Conservation (phyloP, 2,888 invertebrate species). For the Sabatieria punctata region DNA sequence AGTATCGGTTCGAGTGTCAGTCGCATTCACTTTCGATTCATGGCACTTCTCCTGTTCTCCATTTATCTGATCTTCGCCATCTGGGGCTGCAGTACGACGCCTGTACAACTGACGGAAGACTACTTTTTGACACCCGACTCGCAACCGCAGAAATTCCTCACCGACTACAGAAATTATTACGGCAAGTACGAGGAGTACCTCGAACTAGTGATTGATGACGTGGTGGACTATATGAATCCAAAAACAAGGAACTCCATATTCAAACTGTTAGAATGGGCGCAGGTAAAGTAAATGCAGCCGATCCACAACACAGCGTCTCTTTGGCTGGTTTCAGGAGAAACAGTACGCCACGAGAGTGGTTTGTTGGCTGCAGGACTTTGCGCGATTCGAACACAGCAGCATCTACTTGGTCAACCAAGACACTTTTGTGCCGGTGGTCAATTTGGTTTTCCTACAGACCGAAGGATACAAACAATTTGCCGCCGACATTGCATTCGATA, state of each 20-base stretch:
- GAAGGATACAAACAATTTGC: constrained; percentile 20
- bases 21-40: not conserved
- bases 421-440: constrained; percentile 28
- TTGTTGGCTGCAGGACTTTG: constrained; percentile 27
- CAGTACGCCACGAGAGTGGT: constrained; percentile 22
- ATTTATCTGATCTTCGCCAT: constrained; percentile 20
- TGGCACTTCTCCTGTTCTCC: constrained; percentile 7
- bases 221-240: constrained; percentile 2
- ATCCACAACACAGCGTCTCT: constrained; percentile 5
- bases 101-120: not conserved
- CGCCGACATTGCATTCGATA: constrained; percentile 21
- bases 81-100: constrained; percentile 14
- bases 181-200: constrained; percentile 4
- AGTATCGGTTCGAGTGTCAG: not conserved
- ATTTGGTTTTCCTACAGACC: constrained; percentile 23
- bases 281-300: not conserved
- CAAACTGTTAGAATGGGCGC: constrained; percentile 3
- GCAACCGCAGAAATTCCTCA: not conserved
- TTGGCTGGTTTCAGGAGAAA: constrained; percentile 8
- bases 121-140: not conserved
- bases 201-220: constrained; percentile 4
- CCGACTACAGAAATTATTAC: constrained; percentile 2
- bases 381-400: constrained; percentile 22
- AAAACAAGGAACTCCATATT: not conserved
- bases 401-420: constrained; percentile 22